Evolutionary conservation across 2,113 vertebrate genomes (phyloP), one percentile per base, ranked within the genome.

Genomic region (Gorilla gorilla): DNA sequence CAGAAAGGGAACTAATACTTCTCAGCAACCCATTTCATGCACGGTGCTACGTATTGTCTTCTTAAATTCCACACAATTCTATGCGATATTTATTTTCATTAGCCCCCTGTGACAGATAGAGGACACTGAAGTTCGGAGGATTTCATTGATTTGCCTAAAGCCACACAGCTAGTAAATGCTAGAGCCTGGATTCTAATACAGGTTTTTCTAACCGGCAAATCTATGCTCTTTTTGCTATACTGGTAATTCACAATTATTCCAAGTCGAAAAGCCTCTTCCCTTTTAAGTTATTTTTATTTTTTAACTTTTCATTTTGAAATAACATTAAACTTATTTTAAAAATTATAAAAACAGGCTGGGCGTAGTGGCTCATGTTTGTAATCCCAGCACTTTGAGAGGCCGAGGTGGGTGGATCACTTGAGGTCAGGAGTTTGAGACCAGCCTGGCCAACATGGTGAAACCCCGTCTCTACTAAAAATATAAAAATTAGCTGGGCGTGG

Each of bases 211-310:
- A 55, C 16, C 22, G 70, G 43, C 30, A 90, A 75, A 92, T 2
- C 13, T 45, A 45, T 82, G 23, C 3, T 32, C 0, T 55, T 72
- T 79, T 72, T 45, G 38, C 61, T 80, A 8, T 38, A 72, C 27
- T 13, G 3, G 8, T 45, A 86, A 93, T 50, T 50, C 25, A 6
- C 25, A 55, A 0, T 20, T 68, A 81, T 73, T 68, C 38, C 68
- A 92, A 45, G 8, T 64, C 32, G n/a, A 83, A 45, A 45, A 45
- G 8, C 52, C 52, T 55, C 52, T 55, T 18, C 18, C 13, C n/a
- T 22, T 73, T 97, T n/a, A 93, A 92, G 64, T 76, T 35, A 84
- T 78, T 72, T 85, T 97, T 97, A 82, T 72, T 85, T 97, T 97
- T 80, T 23, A 84, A 76, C 27, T 84, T 88, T 96, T 94, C 4